Evolutionary conservation across 2,888 invertebrate genomes (phyloP).

Genomic region (Gandaritis pyraliata): DNA sequence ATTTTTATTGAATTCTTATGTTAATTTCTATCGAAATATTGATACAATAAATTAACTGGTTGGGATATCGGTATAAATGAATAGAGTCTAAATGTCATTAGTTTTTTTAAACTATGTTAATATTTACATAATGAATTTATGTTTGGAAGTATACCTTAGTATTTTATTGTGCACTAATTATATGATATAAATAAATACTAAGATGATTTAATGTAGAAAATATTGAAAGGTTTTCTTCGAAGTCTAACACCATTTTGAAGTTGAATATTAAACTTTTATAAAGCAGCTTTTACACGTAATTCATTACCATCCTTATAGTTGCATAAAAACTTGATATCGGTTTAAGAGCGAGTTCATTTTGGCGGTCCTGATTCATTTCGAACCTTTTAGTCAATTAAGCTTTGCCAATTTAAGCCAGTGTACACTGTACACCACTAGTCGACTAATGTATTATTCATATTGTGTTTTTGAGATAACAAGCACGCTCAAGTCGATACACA

Average conservation of each 20-base stretch:
- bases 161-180: background rate
- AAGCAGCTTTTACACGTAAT: slow-evolving; percentile 13
- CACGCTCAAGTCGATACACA: slow-evolving; percentile 79
- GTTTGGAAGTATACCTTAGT: background rate
- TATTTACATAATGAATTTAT: slow-evolving; percentile 18
- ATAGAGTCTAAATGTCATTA: slow-evolving; percentile 11
- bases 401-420: slow-evolving; percentile 78
- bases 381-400: slow-evolving; percentile 82
- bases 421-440: slow-evolving; percentile 63
- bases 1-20: slow-evolving; percentile 39
- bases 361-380: slow-evolving; percentile 71
- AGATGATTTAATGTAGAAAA: too few species aligned
- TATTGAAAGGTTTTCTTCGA: too few species aligned
- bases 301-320: slow-evolving; percentile 42
- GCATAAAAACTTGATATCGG: slow-evolving; percentile 44
- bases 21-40: slow-evolving; percentile 30
- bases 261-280: background rate
- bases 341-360: slow-evolving; percentile 55
- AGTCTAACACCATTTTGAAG: too few species aligned
- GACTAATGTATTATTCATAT: slow-evolving; percentile 83
- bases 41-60: slow-evolving; percentile 30
- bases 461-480: slow-evolving; percentile 84
- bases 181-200: background rate
- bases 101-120: slow-evolving; percentile 4
- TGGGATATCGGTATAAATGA: slow-evolving; percentile 17